Base-by-base conservation (phyloP, 2,888 invertebrate species). In the Coronaproctus castanopsis region DNA sequence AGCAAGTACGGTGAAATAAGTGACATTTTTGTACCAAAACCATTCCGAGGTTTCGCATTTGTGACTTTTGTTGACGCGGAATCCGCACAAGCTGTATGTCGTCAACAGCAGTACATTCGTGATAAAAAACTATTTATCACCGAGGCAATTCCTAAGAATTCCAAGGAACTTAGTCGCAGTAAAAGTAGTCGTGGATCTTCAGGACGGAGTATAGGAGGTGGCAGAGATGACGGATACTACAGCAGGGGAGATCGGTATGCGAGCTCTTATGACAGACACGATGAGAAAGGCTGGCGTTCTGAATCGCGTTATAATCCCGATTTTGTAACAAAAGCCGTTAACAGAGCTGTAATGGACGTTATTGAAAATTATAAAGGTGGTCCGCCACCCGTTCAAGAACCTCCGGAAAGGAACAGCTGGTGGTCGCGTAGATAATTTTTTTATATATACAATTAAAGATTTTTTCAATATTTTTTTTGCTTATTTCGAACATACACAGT, bases 11-110 rank as follows among this genome's bases (percentile, higher is more conserved):
- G 91, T 65, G 90, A 91, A 76, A 91, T 93, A 58, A 87, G 87
- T 61, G 93, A 95, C 77, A 92, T 93, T 57, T 95, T 92, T 78
- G 91, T 95, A 66, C 93, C 93, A 50, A 86, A 89, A 71, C 93
- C 93, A 60, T 93, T 93, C 74, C 77, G 87, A 68, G 87, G 87
- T 57, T 88, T 90, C 74, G 88, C 87, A 64, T 95, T 95, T 77
- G 91, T 95, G 57, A 93, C 93, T 57, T 91, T 95, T 75, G 76
- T 88, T 68, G 90, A 91, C 70, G 86, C 91, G 22, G 88, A 90
- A 72, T 85, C 91, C 58, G 92, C 91, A 55, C 89, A 89, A 72
- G 81, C 83, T 65, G 77, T 92, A 50, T 90, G 90, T 73, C 91
- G 90, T 55, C 90, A 91, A 74, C 91, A 92, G 73, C 90, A 91